phyloP scores from a whole-genome alignment of 2,113 vertebrate genomes.

The Lates calcarifer region DNA sequence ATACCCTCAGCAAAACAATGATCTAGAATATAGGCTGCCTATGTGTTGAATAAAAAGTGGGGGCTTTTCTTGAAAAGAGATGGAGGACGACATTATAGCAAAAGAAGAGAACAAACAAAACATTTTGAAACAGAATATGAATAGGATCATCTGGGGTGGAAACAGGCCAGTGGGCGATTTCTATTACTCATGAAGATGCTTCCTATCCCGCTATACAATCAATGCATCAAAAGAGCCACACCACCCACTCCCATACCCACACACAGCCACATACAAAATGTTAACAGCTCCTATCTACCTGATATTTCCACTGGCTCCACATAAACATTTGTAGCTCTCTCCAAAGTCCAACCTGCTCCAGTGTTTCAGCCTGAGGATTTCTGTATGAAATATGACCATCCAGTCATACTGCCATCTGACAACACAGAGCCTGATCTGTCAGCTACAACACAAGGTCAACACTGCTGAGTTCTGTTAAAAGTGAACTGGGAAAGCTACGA shows the following conservation, averaged over 20 bases:
- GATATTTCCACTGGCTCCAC: not conserved
- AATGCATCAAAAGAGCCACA: no score
- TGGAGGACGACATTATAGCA: not conserved
- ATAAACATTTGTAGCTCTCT: not conserved
- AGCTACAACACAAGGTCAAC: not conserved
- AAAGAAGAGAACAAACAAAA: not conserved
- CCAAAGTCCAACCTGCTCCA: not conserved
- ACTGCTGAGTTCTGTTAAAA: not conserved
- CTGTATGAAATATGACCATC: not conserved
- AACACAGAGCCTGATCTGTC: conserved; percentile 6
- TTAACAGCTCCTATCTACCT: not conserved
- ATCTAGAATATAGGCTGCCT: not conserved
- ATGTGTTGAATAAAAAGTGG: not conserved
- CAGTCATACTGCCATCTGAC: not conserved
- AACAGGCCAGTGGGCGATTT: not conserved
- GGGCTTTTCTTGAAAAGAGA: conserved; percentile 3
- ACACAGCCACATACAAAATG: no score
- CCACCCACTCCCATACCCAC: no score
- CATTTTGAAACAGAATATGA: not conserved
- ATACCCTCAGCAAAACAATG: not conserved
- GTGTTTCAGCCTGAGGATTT: conserved; percentile 26
- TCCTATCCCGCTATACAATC: not conserved
- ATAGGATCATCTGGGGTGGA: not conserved
- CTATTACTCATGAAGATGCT: conserved; percentile 1
- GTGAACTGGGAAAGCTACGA: not conserved